Percentiles rank a stretch among this genome's conserved stretches.
phyloP scores from a whole-genome alignment of 2,113 vertebrate species.

The Casuarius casuarius region DNA sequence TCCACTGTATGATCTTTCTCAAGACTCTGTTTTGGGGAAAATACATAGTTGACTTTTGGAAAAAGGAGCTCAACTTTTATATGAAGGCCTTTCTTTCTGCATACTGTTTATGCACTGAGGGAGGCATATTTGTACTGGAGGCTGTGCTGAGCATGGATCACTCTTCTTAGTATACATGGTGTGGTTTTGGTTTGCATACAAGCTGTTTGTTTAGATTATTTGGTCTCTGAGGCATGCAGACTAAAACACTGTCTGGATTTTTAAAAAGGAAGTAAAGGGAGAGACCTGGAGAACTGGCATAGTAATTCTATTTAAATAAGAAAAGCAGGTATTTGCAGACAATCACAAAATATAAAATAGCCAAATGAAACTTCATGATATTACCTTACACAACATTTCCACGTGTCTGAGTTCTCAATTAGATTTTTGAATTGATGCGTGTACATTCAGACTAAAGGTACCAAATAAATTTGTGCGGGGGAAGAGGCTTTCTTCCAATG shows the following conservation, averaged over 20 bases:
- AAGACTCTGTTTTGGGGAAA: slow-evolving; percentile 4
- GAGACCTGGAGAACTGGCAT: not conserved
- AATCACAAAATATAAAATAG: not conserved
- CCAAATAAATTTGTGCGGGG: not conserved
- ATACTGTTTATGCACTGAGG: not conserved
- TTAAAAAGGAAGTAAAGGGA: not conserved
- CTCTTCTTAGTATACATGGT: slow-evolving; percentile 40
- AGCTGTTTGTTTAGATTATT: slow-evolving; percentile 29
- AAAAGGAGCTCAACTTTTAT: not conserved
- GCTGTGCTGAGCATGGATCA: not conserved
- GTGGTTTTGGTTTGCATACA: not conserved
- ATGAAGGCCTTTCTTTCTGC: not conserved
- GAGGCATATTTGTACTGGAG: slow-evolving; percentile 5
- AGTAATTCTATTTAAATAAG: slow-evolving; percentile 19
- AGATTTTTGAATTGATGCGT: not conserved
- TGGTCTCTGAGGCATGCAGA: slow-evolving; percentile 1
- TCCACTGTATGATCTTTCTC: slow-evolving; percentile 3
- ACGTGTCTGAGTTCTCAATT: not conserved
- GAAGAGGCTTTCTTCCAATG: not conserved
- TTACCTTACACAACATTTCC: not conserved
- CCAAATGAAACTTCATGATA: not conserved
- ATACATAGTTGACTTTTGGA: not conserved
- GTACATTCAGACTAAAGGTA: not conserved
- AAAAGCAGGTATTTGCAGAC: slow-evolving; percentile 6
- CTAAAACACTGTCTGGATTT: slow-evolving; percentile 14